Evolutionary conservation across 64 coral and sea anemone species (phyloP), one percentile per base, ranked within the genome.

Genomic region (Montipora efflorescens): DNA sequence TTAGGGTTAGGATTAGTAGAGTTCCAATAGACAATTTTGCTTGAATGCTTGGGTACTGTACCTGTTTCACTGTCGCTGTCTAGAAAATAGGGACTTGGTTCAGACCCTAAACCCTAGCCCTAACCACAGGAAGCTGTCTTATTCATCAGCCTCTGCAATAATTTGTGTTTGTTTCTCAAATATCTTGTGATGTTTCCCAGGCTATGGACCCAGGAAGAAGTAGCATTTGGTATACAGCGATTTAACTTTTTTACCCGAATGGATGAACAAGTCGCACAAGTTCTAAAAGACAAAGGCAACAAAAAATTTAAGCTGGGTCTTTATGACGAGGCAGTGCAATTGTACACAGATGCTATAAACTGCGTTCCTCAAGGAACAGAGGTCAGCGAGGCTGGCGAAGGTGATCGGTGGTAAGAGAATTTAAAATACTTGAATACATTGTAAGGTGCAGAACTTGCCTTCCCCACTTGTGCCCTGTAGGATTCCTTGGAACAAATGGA

Each of bases 231-330:
- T 4, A 94, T 84, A 90, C 87, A 77, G 11, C 89, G 45, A 22
- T 20, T 16, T 49, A 47, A 82, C 11, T 91, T 94, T 74, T 36
- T 92, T 11, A 15, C 15, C 13, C 50, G 45, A 16, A 50, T 91
- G 53, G 72, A 94, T 48, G 83, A 59, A 59, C 75, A 91, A n/a
- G 72, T 55, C 51, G 95, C 95, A 3, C 88, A 77, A 59, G 53
- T 50, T 68, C 79, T 91, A 9, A 97, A 97, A 61, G 95, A 97
- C 21, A 53, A 70, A 23, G 95, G 95, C 82, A 97, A 97, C 48
- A 79, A 88, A 20, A 94, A 97, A 22, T 97, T 97, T 70, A 97
- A 94, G 71, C 81, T 79, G 20, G 89, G 81, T 20, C 81, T 84
- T 14, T 97, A 91, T 52, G 22, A 74, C 0, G 92, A 94, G 36